These are phyloP conservation scores for Sebastes trivittatus DNA, from an alignment of 2,797 vertebrate species.

Conservation along the genomic window DNA sequence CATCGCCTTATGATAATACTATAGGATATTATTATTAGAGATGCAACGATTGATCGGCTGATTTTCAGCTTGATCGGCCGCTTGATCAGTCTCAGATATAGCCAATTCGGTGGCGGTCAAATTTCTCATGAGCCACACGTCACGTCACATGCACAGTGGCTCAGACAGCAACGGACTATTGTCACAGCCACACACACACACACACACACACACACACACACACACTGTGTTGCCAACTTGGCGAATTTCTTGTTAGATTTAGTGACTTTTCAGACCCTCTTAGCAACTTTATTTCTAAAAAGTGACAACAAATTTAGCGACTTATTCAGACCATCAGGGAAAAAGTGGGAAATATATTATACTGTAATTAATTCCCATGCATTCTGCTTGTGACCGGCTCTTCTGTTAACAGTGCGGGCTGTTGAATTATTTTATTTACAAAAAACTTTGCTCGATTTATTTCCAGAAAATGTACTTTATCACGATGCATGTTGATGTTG, in stretches of 20 bases:
- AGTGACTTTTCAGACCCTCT: too few species aligned
- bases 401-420: too few species aligned
- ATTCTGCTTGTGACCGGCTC: too few species aligned
- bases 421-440: background rate
- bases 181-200: background rate
- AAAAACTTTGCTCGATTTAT: rapidly evolving
- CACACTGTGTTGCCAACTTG: background rate
- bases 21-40: background rate
- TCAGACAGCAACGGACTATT: background rate
- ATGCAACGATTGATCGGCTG: background rate
- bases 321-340: too few species aligned
- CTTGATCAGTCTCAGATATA: background rate
- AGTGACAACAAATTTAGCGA: too few species aligned
- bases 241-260: too few species aligned
- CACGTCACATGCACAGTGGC: too few species aligned
- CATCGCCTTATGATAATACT: background rate
- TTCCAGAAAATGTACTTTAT: background rate
- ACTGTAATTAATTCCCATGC: too few species aligned
- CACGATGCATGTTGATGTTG: background rate
- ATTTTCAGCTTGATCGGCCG: background rate
- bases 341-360: too few species aligned
- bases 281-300: too few species aligned
- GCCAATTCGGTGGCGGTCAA: background rate
- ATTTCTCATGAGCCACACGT: background rate
- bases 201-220: background rate